Evolutionary conservation across 2,797 vertebrate species (phyloP), one percentile per base, ranked within the genome.

Genomic region (Astyanax mexicanus): DNA sequence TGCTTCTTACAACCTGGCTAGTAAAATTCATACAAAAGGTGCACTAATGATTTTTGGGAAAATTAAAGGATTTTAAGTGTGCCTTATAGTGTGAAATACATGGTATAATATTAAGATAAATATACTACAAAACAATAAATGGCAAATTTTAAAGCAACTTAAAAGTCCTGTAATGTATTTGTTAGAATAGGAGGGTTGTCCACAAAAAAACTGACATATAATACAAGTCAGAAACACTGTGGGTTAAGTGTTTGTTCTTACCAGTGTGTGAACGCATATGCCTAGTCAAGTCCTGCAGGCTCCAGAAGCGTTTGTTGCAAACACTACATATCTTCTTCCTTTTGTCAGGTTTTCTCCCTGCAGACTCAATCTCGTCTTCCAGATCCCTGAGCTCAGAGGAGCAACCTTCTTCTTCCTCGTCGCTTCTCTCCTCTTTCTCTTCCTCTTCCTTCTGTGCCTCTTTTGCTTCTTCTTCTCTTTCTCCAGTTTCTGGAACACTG

Each of bases 191-290:
- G n/a, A n/a, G n/a, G n/a, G n/a, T n/a, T n/a, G n/a, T n/a, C n/a
- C n/a, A n/a, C n/a, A n/a, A n/a, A n/a, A n/a, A n/a, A n/a, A n/a
- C n/a, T n/a, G n/a, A n/a, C n/a, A n/a, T n/a, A n/a, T n/a, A n/a
- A n/a, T n/a, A n/a, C n/a, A n/a, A n/a, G 51, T 15, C n/a, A 47
- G 54, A 23, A n/a, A n/a, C n/a, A n/a, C n/a, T n/a, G n/a, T n/a
- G n/a, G n/a, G n/a, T n/a, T n/a, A n/a, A n/a, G n/a, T n/a, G n/a
- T n/a, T n/a, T n/a, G 29, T 32, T 55, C 74, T 78, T 87, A 98
- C 96, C 98, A 89, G 98, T 99, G 89, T 99, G 97, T 25, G 98
- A 99, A 84, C 98, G 90, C 95, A 97, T 99, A 88, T 99, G 98
- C 69, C 98, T 88, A 0, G 98, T 99, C 89, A 99, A 92, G 89